Evolutionary conservation across 2,113 vertebrate genomes (phyloP), one percentile per base, ranked within the genome.

Genomic region (Calidris pygmaea): DNA sequence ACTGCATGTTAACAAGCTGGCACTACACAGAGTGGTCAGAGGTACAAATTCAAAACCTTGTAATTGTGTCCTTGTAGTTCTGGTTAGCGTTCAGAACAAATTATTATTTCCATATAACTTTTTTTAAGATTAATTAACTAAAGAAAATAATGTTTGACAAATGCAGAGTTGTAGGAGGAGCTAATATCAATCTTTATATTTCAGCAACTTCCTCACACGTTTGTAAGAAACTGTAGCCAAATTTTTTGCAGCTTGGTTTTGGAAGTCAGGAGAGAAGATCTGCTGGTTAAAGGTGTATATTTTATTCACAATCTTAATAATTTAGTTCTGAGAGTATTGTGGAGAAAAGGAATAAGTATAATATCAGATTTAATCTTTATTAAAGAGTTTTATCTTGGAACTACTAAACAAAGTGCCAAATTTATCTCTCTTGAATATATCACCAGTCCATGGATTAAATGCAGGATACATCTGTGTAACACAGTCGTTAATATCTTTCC

Each of bases 21-120:
- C 99, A 99, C 90, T 99, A 99, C 97, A 98, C 99, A 16, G 98
- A 98, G 78, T 99, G 99, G 99, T 99, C 99, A 87, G 98, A 99
- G 99, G 99, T 99, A 98, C 78, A 41, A 37, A 89, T 68, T 52
- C 66, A 76, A 76, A 60, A 37, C 8, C 23, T 77, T 83, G 2
- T 85, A 48, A 35, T 56, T 85, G 26, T 75, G n/a, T 29, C 22
- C 8, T 77, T 91, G 9, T 39, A 41, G 11, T 85, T 94, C 55
- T 39, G 18, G 21, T 77, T 63, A 67, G 35, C 9, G 7, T 50
- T 80, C 22, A 29, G 37, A 14, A 23, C 5, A 67, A 47, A 60
- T 30, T 72, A 83, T 80, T 53, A 19, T 89, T 70, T 82, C 52
- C 83, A 19, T 37, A 29, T 76, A 32, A 1, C 1, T 67, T n/a